Evolutionary conservation across 2,113 vertebrate species (phyloP).

Genomic region (Dipodomys merriami): DNA sequence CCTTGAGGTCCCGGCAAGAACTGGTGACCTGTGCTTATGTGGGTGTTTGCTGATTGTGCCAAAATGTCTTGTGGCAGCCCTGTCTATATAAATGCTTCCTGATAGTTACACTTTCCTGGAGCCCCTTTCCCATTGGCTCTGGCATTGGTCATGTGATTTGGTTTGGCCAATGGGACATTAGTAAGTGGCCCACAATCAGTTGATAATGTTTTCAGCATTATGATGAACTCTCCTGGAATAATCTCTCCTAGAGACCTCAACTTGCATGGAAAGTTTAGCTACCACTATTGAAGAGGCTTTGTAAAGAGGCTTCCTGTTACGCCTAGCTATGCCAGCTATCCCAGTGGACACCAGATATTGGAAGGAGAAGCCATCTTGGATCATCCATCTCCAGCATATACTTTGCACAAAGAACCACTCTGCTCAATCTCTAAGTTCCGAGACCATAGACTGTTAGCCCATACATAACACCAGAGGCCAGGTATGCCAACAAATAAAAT

Average conservation of each 20-base stretch:
- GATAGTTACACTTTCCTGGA: accelerated
- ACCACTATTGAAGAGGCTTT: neutral
- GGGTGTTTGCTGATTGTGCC: neutral
- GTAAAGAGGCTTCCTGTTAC: neutral
- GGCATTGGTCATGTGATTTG: neutral
- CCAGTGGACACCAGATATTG: neutral
- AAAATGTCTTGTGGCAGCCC: accelerated
- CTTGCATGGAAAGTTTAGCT: neutral
- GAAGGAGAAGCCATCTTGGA: neutral
- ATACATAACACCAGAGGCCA: neutral
- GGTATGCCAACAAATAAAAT: neutral
- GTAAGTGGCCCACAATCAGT: neutral
- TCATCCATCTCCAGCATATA: neutral
- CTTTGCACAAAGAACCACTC: neutral
- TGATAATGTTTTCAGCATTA: accelerated
- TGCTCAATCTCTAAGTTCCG: neutral
- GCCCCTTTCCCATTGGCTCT: neutral
- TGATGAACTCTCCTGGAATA: neutral
- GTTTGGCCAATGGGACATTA: neutral
- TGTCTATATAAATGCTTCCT: neutral
- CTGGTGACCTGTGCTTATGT: neutral
- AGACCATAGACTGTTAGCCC: neutral
- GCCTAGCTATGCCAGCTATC: neutral
- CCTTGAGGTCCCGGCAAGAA: neutral
- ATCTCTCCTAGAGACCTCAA: neutral